Percentiles rank a stretch among this genome's conserved stretches.
Conservation (phyloP, 2,797 vertebrate genomes). For the Macropodus opercularis region DNA sequence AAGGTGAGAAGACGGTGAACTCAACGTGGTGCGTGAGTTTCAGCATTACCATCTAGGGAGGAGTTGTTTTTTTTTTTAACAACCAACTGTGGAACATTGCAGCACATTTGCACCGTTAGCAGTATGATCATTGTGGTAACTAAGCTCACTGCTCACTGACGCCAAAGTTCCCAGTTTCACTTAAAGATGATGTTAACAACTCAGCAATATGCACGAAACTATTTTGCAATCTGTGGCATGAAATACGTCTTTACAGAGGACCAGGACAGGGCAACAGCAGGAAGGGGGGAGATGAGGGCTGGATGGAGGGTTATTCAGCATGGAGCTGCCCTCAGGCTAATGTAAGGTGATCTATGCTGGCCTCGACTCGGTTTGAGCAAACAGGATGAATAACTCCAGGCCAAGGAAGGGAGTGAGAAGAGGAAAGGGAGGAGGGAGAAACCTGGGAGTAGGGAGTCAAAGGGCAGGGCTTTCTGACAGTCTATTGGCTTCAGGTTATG, state of each 20-base stretch:
- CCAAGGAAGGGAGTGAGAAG: constrained; percentile 43
- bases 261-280: constrained; percentile 2
- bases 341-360: constrained; percentile 57
- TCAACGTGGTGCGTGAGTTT: neutral
- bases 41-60: neutral
- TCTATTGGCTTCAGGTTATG: constrained; percentile 76
- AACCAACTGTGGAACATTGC: neutral
- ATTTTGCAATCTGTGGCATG: neutral
- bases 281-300: constrained; percentile 13
- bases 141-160: neutral
- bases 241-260: constrained; percentile 15
- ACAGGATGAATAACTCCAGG: constrained; percentile 44
- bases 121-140: neutral
- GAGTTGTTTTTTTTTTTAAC: no score
- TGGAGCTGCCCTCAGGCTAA: constrained; percentile 40
- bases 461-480: constrained; percentile 29
- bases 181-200: neutral
- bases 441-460: constrained; percentile 44
- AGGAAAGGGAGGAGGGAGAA: constrained; percentile 56
- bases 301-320: constrained; percentile 20
- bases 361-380: constrained; percentile 38
- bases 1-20: constrained; percentile 3
- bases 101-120: constrained; percentile 6
- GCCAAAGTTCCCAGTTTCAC: constrained; percentile 6
- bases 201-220: constrained; percentile 6